These are phyloP conservation scores for Brachyhypopomus occidentalis DNA, from an alignment of 2,113 vertebrate genomes.

Conservation along the genomic window DNA sequence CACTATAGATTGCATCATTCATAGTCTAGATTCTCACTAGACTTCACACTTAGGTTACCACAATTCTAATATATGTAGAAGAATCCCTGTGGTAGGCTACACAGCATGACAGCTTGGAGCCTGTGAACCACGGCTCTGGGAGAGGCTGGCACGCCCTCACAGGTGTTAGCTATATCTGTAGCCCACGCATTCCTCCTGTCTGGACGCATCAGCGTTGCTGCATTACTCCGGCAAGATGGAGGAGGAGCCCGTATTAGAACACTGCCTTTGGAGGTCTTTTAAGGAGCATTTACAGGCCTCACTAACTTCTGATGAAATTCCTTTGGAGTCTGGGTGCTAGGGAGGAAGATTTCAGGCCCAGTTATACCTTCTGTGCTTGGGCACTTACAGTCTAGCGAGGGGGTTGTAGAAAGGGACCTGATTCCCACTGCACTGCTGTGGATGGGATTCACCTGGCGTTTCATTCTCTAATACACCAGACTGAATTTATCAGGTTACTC, in stretches of 20 bases:
- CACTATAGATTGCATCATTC: neutral
- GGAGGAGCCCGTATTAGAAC: neutral
- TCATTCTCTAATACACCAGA: too few relatives aligned
- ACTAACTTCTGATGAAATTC: neutral
- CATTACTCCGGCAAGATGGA: neutral
- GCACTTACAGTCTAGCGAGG: too few relatives aligned
- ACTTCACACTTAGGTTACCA: neutral
- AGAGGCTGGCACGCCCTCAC: neutral
- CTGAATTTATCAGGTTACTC: too few relatives aligned
- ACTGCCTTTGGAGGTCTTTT: neutral
- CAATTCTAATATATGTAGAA: too few relatives aligned
- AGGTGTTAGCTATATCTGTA: neutral
- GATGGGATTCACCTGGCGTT: too few relatives aligned
- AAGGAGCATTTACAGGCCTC: neutral
- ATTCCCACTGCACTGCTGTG: too few relatives aligned
- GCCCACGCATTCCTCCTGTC: slow-evolving; percentile 13
- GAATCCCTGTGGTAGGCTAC: too few relatives aligned
- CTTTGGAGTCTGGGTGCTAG: neutral
- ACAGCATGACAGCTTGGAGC: too few relatives aligned
- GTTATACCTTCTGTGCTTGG: too few relatives aligned
- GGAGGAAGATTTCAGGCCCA: too few relatives aligned
- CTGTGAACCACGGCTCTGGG: neutral
- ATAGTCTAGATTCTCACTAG: too few relatives aligned
- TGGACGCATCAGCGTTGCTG: neutral
- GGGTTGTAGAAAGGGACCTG: too few relatives aligned